These are phyloP conservation scores for Cairina moschata DNA, from an alignment of 2,113 vertebrate genomes.

Conservation along the genomic window DNA sequence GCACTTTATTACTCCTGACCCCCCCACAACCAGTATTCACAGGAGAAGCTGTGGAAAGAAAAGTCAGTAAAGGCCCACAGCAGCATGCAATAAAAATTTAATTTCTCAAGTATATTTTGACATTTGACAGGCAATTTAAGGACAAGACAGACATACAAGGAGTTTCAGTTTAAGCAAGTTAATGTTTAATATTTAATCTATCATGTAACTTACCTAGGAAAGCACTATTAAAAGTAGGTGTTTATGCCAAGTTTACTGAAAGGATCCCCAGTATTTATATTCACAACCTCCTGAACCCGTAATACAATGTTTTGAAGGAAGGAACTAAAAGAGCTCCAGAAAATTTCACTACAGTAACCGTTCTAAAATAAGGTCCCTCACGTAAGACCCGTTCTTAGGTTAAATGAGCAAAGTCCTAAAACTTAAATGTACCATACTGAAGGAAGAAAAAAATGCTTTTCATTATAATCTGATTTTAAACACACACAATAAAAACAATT, in stretches of 20 bases:
- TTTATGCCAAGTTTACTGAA: neutral
- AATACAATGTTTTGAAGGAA: neutral
- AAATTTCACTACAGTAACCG: neutral
- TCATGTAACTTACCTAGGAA: neutral
- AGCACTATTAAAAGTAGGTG: neutral
- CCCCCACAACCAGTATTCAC: neutral
- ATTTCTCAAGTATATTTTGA: neutral
- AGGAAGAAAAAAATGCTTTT: neutral
- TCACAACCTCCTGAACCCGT: neutral
- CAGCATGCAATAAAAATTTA: neutral
- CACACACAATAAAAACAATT: neutral
- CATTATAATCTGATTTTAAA: neutral
- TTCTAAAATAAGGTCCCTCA: neutral
- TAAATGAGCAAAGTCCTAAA: neutral
- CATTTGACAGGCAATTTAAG: neutral
- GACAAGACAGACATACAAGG: neutral
- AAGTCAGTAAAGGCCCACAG: neutral
- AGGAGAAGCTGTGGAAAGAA: slow-evolving; percentile 41
- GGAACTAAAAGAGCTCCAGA: neutral
- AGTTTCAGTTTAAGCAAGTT: neutral
- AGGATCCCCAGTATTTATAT: neutral
- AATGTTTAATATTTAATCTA: neutral
- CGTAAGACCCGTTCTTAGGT: neutral
- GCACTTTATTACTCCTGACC: neutral
- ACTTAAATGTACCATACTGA: neutral